Percentiles rank a stretch among this genome's conserved stretches.
Conservation (phyloP, 2,888 invertebrate species). For the Athalia circularis region DNA sequence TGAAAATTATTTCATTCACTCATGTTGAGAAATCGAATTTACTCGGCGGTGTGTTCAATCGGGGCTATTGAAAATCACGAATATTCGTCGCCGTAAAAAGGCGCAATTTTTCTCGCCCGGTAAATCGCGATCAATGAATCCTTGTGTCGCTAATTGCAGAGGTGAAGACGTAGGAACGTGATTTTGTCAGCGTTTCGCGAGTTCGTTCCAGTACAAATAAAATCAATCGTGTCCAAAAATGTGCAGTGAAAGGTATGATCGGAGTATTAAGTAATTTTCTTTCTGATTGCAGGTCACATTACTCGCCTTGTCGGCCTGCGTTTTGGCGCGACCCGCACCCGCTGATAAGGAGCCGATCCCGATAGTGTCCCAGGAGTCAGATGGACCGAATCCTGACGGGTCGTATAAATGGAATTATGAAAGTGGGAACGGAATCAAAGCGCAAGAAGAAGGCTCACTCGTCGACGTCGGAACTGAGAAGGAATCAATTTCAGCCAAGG, state of each 20-base stretch:
- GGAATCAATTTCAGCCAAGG: conserved; percentile 68
- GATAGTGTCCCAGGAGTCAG: conserved; percentile 65
- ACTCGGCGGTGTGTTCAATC: background rate
- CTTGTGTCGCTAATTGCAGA: background rate
- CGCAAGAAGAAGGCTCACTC: conserved; percentile 69
- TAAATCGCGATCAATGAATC: conserved; percentile 16
- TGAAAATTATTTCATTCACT: too few species aligned
- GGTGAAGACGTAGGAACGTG: too few species aligned
- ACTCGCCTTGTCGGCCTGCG: conserved; percentile 56
- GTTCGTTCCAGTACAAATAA: background rate
- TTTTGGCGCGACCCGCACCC: conserved; percentile 52
- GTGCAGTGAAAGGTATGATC: background rate
- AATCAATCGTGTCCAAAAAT: background rate
- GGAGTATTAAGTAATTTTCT: background rate
- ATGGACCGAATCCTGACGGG: conserved; percentile 70
- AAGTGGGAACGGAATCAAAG: conserved; percentile 73
- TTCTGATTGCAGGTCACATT: conserved; percentile 57
- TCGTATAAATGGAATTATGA: conserved; percentile 72
- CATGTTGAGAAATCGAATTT: too few species aligned
- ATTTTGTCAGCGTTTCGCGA: background rate
- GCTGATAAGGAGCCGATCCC: conserved; percentile 62
- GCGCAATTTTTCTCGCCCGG: background rate
- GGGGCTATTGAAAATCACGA: background rate
- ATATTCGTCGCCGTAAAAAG: conserved; percentile 11
- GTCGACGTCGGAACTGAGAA: conserved; percentile 67